Evolutionary conservation across 2,888 invertebrate species (phyloP).

Genomic region (Hoplodrina blanda): DNA sequence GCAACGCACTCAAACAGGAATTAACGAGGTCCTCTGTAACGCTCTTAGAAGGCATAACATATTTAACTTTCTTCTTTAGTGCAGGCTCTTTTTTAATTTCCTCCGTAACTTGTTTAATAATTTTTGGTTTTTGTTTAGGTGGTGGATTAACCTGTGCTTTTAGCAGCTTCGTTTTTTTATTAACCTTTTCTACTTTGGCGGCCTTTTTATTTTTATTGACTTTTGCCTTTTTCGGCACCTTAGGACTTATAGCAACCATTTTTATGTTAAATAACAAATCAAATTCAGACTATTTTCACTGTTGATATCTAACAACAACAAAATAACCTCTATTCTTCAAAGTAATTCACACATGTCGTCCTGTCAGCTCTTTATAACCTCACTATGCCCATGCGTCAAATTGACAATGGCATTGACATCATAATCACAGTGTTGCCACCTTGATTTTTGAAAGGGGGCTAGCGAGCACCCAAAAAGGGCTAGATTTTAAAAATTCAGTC

Average conservation of each 20-base stretch:
- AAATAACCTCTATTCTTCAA: conserved; percentile 4
- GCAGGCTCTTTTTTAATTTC: conserved; percentile 20
- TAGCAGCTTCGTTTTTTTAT: conserved; percentile 42
- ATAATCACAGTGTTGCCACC: too few relatives aligned
- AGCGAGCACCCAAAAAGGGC: too few relatives aligned
- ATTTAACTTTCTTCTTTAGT: conserved; percentile 72
- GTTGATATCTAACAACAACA: conserved; percentile 20
- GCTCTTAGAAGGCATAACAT: conserved; percentile 79
- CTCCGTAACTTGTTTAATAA: conserved; percentile 29
- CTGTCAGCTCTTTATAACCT: conserved; percentile 30
- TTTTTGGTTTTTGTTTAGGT: conserved; percentile 30
- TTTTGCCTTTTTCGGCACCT: conserved; percentile 36
- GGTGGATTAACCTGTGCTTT: conserved; percentile 17
- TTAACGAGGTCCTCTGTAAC: conserved; percentile 76
- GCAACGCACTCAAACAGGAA: conserved; percentile 77
- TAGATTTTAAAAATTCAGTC: too few relatives aligned
- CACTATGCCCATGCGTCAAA: conserved; percentile 21
- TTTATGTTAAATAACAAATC: conserved; percentile 1
- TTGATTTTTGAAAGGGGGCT: too few relatives aligned
- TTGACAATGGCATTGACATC: neutral
- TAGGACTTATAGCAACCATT: conserved; percentile 58
- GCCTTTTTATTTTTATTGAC: conserved; percentile 34
- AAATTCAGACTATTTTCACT: conserved; percentile 3
- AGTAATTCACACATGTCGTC: conserved; percentile 30
- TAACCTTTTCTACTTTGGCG: conserved; percentile 47